Base-by-base conservation (phyloP, 2,797 vertebrate species). In the Clarias platycephalus region DNA sequence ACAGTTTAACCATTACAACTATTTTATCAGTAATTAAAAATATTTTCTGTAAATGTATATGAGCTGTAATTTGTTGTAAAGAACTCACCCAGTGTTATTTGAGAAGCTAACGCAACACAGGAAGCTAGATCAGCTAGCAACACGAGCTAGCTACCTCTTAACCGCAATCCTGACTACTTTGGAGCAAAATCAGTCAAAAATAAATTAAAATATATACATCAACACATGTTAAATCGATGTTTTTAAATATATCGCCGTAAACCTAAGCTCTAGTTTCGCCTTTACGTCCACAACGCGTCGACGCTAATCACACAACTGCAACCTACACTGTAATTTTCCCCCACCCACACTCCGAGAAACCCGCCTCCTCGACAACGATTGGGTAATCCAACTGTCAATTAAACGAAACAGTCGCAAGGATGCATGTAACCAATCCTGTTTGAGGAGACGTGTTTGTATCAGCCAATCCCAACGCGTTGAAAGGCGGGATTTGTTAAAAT, bases 11-110 rank as follows among this genome's bases (percentile, higher is more conserved):
- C 44, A 67, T 3, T 2, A 0, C 8, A 16, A 67, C 8, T 3
- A 49, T n/a, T 26, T 57, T 9, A 66, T 24, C 20, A 31, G 9
- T 60, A 12, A 34, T 8, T 53, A 72, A 44, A 53, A 22, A 76
- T 2, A 34, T 76, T 22, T 53, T 16, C 4, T 2, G 9, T 1
- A 57, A 24, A 57, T 34, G 31, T 34, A 16, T 31, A 37, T 7
- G 16, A 24, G 3, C 2, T 26, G 12, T 40, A 2, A 12, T 62
- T 40, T 3, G n/a, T 15, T 53, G 58, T 26, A 6, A 40, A 44
- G 2, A 20, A 72, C 81, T 82, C 58, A 82, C 81, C 80, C 63
- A 68, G 70, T 49, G 74, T 78, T 70, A 68, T 28, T 0, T 0
- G 49, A 44, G 53, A 24, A 37, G 26, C 71, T 57, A 37, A 20